Base-by-base conservation (phyloP, 35 echinoderm and acorn worm species). In the Ophioderma brevispina region DNA sequence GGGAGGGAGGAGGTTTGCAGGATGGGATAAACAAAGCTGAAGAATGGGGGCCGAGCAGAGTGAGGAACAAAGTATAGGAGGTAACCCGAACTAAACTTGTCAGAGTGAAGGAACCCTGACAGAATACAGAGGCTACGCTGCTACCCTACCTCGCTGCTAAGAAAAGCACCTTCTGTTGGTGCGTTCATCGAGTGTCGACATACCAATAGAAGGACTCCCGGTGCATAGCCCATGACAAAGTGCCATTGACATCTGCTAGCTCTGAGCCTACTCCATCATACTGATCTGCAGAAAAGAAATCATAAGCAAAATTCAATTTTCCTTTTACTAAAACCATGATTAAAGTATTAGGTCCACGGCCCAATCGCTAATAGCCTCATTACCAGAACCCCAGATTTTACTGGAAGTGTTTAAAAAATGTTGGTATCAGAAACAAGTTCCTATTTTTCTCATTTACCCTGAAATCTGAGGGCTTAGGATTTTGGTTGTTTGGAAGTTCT, bases 181-280 rank as follows among this genome's bases (percentile, higher is more conserved):
- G 30, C 49, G 84, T 86, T 82, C 96, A 98, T 98, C 87, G 75
- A 31, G 90, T 90, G 59, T 98, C 96, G 13, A 98, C 96, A 64
- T 89, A 98, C 92, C 93, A 98, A 50, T 98, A 98, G 75, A 98
- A 94, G 3, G 89, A 82, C 14, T 82, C 55, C 28, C 81, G n/a
- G 33, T 76, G 55, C 96, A 92, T 94, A 13, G 92, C 92, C 81
- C 84, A 91, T 36, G 80, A 64, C 14, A 98, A 79, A 15, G 92
- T 94, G 17, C 96, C 96, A 50, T 98, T 90, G 83, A 98, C 92
- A 76, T 98, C 92, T 0, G 96, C 92, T 28, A 94, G 90, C 37
- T 94, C 32, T 18, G 40, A 50, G 0, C 96, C 96, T 81, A 98
- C 86, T 2, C 92, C 96, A 90, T 98, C 90, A 59, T 92, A 98